Evolutionary conservation across 1,140 invertebrate genomes (phyloP), one percentile per base, ranked within the genome.

Genomic region (Stegodyphus dumicola): DNA sequence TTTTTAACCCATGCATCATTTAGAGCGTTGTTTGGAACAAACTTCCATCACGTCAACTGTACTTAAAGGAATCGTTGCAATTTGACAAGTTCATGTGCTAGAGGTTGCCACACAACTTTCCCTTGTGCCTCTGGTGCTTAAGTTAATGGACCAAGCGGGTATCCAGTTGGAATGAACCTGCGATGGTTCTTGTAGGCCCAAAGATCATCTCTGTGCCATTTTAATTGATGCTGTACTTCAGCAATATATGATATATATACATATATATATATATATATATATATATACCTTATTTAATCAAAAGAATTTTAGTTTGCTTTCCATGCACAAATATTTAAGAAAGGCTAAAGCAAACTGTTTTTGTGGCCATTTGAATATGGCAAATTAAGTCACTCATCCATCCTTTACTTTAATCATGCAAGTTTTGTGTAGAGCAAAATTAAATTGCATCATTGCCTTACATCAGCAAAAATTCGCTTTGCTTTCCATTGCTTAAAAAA

Each of bases 121-220:
- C 64, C 65, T 76, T 66, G 18, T 64, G 48, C 70, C 70, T 52
- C 70, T 64, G 80, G 49, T 52, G 71, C 71, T 74, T 74, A 33
- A 49, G 74, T 85, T 76, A 33, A 54, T 85, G 60, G 74, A 83
- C 60, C 77, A 79, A 70, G 66, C 51, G 60, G 76, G 64, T 65
- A 49, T 66, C 33, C 18, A 49, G 51, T 10, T 33, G 33, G 33
- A 48, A 13, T 48, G n/a, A 52, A 13, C 49, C 76, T 77, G 76
- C 64, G 52, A 69, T 33, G 9, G 77, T 65, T 79, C 69, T 66
- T 70, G 77, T 74, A 60, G 80, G 80, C 80, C 80, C 80, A 83
- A 83, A 85, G 81, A 85, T 85, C 74, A 64, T 76, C 49, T 67
- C 81, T 85, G 73, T 85, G 81, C 81, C 81, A 85, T 85, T 74